These are phyloP conservation scores for Drosophila merina DNA, from an alignment of 2,888 invertebrate species.

Conservation along the genomic window DNA sequence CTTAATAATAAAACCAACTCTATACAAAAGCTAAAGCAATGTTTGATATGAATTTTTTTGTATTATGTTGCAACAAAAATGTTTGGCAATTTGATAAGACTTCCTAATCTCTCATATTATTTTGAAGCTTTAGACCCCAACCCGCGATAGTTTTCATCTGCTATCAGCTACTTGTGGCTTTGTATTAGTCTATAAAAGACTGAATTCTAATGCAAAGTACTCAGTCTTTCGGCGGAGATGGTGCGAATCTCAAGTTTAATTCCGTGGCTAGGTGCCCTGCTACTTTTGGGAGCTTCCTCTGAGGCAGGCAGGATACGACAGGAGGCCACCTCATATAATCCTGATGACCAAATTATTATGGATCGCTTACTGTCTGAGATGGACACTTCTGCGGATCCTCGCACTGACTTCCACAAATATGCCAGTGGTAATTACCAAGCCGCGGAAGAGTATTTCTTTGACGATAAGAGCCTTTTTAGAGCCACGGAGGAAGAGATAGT, in stretches of 20 bases:
- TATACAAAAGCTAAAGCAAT: too few species aligned
- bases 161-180: neutral
- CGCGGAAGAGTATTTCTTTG: fast-evolving
- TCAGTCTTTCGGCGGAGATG: neutral
- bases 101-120: neutral
- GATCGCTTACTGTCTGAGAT: neutral
- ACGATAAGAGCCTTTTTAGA: neutral
- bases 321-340: neutral
- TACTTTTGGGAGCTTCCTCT: neutral
- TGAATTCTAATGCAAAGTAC: neutral
- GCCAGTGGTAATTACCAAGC: neutral
- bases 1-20: too few species aligned
- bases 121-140: neutral
- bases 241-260: neutral
- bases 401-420: neutral
- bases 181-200: neutral
- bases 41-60: neutral
- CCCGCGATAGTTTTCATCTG: neutral
- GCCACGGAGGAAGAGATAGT: neutral
- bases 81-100: too few species aligned
- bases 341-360: neutral
- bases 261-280: neutral
- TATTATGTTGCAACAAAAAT: too few species aligned
- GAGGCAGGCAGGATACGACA: neutral
- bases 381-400: neutral